These are phyloP conservation scores for Drymonia ruficornis DNA, from an alignment of 2,888 invertebrate genomes.

Conservation along the genomic window DNA sequence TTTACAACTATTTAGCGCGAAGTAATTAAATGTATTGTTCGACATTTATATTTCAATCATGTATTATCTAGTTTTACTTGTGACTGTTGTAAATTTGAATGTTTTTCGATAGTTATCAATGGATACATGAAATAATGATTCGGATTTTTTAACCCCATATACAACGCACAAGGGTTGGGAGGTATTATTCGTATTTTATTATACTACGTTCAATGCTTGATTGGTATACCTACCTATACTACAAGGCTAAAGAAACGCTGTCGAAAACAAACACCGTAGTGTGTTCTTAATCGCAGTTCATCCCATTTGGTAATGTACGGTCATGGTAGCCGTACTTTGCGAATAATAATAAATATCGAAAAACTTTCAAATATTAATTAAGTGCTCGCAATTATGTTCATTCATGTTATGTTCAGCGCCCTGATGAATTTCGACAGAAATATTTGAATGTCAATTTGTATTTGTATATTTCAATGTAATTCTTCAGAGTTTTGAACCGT, in stretches of 20 bases:
- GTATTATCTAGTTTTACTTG: constrained; percentile 36
- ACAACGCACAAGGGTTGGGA: too few species aligned
- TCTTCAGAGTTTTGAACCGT: neutral
- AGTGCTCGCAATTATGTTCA: neutral
- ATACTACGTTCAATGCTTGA: too few species aligned
- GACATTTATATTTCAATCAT: constrained; percentile 43
- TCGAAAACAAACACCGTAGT: too few species aligned
- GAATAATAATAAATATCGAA: neutral
- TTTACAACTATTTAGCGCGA: constrained; percentile 49
- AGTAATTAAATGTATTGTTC: constrained; percentile 43
- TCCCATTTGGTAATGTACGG: too few species aligned
- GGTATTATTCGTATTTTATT: too few species aligned
- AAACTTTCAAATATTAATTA: neutral
- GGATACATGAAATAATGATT: neutral
- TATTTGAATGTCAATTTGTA: neutral
- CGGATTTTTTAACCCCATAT: too few species aligned
- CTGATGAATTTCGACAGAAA: neutral
- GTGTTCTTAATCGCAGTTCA: too few species aligned
- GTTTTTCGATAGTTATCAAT: constrained; percentile 23
- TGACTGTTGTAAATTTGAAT: constrained; percentile 27
- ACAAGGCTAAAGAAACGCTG: too few species aligned
- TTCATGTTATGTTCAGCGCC: neutral
- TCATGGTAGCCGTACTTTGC: too few species aligned
- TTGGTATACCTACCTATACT: too few species aligned
- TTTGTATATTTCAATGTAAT: neutral